phyloP scores from a whole-genome alignment of 2,797 vertebrate species.

The Pelobates cultripes region DNA sequence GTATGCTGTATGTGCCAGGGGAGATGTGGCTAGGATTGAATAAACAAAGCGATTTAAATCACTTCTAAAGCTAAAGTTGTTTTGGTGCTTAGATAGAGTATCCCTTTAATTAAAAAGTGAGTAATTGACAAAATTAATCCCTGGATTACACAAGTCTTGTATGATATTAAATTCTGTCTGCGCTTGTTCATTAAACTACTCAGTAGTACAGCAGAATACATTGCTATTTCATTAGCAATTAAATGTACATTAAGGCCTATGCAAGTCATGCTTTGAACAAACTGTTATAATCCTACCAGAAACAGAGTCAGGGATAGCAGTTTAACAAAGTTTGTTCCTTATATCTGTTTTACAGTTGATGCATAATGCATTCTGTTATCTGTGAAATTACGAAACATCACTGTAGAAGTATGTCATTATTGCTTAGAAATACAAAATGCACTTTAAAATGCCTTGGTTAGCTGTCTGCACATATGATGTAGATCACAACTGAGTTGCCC shows the following conservation, averaged over 20 bases:
- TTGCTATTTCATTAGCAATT: neutral
- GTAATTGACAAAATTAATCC: too few species aligned
- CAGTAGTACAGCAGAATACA: too few species aligned
- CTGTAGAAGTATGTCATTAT: constrained; percentile 28
- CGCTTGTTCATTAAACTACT: too few species aligned
- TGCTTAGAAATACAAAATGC: constrained; percentile 33
- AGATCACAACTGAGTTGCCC: neutral
- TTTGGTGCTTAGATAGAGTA: too few species aligned
- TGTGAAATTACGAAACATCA: constrained; percentile 34
- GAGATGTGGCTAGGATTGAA: too few species aligned
- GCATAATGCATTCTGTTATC: constrained; percentile 39
- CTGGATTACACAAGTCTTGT: too few species aligned
- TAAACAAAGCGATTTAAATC: too few species aligned
- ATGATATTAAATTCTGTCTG: too few species aligned
- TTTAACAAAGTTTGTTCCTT: constrained; percentile 31
- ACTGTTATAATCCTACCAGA: neutral
- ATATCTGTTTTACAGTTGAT: constrained; percentile 32
- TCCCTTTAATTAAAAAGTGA: too few species aligned
- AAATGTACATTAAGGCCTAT: constrained; percentile 6
- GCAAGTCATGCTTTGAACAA: constrained; percentile 7
- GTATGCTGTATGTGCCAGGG: too few species aligned
- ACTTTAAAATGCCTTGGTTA: constrained; percentile 13
- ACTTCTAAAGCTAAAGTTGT: too few species aligned
- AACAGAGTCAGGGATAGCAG: constrained; percentile 15
- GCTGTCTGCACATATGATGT: neutral